Percentiles rank a stretch among this genome's conserved stretches.
Conservation (phyloP, 2,888 invertebrate species). For the Eristalis arbustorum region DNA sequence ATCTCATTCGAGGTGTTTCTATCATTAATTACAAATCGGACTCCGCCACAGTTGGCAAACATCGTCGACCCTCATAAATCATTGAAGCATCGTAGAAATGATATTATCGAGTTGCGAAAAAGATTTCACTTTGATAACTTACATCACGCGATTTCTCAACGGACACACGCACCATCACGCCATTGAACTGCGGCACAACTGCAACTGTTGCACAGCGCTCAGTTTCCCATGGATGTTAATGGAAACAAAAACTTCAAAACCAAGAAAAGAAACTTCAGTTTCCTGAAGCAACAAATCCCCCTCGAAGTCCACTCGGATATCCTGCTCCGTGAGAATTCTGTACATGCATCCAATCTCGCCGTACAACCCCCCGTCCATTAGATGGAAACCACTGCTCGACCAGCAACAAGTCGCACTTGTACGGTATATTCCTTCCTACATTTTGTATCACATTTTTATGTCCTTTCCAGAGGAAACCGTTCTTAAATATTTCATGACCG, state of each 20-base stretch:
- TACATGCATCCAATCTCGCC: constrained; percentile 23
- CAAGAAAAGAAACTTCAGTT: neutral
- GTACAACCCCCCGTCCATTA: neutral
- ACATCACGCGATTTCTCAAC: too few relatives aligned
- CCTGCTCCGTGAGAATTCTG: constrained; percentile 36
- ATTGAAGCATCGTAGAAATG: too few relatives aligned
- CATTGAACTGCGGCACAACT: neutral
- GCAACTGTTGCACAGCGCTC: neutral
- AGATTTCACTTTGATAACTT: too few relatives aligned
- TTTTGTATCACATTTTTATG: constrained; percentile 53
- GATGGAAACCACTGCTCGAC: neutral
- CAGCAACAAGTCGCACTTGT: neutral
- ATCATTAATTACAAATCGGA: too few relatives aligned
- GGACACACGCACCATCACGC: too few relatives aligned
- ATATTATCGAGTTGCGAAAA: too few relatives aligned
- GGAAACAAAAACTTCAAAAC: neutral
- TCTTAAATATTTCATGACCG: constrained; percentile 57
- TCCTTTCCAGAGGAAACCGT: constrained; percentile 23
- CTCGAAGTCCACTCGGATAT: constrained; percentile 19
- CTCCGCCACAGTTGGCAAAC: too few relatives aligned
- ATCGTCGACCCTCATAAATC: too few relatives aligned
- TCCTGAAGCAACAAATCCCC: neutral
- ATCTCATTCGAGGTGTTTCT: too few relatives aligned
- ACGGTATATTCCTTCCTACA: neutral
- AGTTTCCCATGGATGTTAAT: neutral